A percentile compares a stretch with the other conserved stretches of the same genome.
These are phyloP conservation scores for Coracias cyanogaster DNA, from an alignment of 2,797 vertebrate genomes.

Conservation along the genomic window DNA sequence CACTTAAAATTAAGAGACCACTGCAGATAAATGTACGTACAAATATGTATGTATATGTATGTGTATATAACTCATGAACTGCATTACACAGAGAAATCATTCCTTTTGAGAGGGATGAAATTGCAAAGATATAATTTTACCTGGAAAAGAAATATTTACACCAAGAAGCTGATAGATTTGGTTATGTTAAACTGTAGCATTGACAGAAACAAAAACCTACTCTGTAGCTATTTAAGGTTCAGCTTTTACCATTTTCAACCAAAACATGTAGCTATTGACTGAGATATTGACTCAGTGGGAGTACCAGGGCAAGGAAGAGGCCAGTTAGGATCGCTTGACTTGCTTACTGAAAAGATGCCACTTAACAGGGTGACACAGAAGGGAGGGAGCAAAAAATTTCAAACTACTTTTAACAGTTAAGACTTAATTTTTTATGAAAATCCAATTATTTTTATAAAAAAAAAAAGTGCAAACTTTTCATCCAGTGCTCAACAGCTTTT, in stretches of 20 bases:
- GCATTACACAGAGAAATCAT: not conserved
- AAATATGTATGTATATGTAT: too few species aligned
- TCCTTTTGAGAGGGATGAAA: not conserved
- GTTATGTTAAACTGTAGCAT: not conserved
- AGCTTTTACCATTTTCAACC: not conserved
- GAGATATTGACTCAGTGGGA: not conserved
- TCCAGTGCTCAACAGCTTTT: not conserved
- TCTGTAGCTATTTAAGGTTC: not conserved
- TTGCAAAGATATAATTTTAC: not conserved
- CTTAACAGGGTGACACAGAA: not conserved
- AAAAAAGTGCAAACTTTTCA: not conserved
- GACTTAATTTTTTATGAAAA: not conserved
- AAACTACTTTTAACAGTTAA: not conserved
- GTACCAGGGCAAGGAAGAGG: not conserved
- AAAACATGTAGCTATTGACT: not conserved
- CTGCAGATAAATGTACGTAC: not conserved
- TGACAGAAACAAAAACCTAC: not conserved
- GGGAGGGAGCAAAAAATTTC: not conserved
- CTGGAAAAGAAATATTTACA: not conserved
- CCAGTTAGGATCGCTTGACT: not conserved
- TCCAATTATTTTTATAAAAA: not conserved
- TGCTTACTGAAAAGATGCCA: not conserved
- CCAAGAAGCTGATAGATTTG: not conserved
- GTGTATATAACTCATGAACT: not conserved
- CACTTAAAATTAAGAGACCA: not conserved